Percentiles rank a stretch among this genome's conserved stretches.
phyloP scores from a whole-genome alignment of 1,140 invertebrate species.

The Nylanderia fulva region DNA sequence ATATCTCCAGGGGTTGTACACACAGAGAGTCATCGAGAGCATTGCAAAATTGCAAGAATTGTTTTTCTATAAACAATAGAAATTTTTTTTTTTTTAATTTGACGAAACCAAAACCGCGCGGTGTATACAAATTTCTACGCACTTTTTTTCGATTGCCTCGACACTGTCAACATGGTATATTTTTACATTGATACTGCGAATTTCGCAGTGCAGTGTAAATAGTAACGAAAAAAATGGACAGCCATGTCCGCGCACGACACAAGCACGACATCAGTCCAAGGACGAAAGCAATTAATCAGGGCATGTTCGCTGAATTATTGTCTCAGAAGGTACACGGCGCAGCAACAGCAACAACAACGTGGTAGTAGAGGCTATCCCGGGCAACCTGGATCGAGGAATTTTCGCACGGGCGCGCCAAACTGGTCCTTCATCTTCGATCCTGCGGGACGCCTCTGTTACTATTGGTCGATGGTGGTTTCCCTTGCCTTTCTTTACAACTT shows the following conservation, averaged over 20 bases:
- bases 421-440: conserved; percentile 98
- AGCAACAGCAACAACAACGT: conserved; percentile 84
- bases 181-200: conserved; percentile 33
- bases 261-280: not conserved
- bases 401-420: conserved; percentile 88
- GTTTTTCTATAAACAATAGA: not conserved
- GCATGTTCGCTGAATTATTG: conserved; percentile 7
- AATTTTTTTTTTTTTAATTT: not conserved
- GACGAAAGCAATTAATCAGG: conserved; percentile 18
- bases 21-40: not conserved
- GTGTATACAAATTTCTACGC: not conserved
- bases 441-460: conserved; percentile 96
- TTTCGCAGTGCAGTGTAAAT: not conserved
- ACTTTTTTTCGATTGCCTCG: not conserved
- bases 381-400: conserved; percentile 81
- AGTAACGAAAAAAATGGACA: conserved; percentile 22
- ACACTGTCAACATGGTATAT: conserved; percentile 3
- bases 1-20: not conserved
- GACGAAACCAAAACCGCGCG: not conserved
- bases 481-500: conserved; percentile 99
- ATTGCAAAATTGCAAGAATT: not conserved
- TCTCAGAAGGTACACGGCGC: conserved; percentile 82
- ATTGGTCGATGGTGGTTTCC: conserved; percentile 98
- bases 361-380: conserved; percentile 83
- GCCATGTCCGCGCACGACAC: not conserved